Base-by-base conservation (phyloP, 2,888 invertebrate genomes). In the Idaea straminata region DNA sequence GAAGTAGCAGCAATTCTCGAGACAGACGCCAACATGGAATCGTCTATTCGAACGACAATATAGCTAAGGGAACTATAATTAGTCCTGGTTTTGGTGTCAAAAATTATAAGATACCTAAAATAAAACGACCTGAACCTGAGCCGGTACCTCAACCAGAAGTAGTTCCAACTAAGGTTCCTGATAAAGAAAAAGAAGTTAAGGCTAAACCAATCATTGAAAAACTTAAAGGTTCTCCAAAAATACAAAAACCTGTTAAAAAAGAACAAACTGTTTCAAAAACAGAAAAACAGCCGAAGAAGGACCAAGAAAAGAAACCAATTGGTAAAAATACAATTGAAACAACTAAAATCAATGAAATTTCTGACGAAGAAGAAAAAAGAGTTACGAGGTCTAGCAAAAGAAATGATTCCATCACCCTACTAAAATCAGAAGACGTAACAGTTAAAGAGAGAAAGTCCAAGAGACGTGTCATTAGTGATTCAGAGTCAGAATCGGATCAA, bases 91-190 rank as follows among this genome's bases (percentile, higher is more conserved):
- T 84, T 76, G 90, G 89, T 57, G 91, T 92, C 0, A 91, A 87
- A 80, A 93, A 92, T 76, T 93, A 91, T 69, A 93, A 89, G 79
- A 92, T 93, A 71, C 92, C 93, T 0, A 93, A 93, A 83, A 88
- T 92, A 59, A 92, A 91, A 83, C 83, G 88, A 35, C 68, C 76
- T 5, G 75, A 75, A 61, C 74, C 78, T 64, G 68, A 64, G 36
- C 66, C 66, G n/a, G 75, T 74, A 61, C 74, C 79, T 64, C 68
- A 64, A 38, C 66, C 66, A 15, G 61, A 62, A 67, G 62, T 62
- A 35, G 63, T 66, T 59, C 70, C 66, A 62, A 66, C 25, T 59
- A 61, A 62, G 35, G 64, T 67, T 59, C 70, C 66, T 61, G 66
- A n/a, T 57, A 68, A 68, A 25, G 47, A 36, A 36, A 66, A 70